These are phyloP conservation scores for Stercorarius parasiticus DNA, from an alignment of 2,113 vertebrate genomes.

Conservation along the genomic window DNA sequence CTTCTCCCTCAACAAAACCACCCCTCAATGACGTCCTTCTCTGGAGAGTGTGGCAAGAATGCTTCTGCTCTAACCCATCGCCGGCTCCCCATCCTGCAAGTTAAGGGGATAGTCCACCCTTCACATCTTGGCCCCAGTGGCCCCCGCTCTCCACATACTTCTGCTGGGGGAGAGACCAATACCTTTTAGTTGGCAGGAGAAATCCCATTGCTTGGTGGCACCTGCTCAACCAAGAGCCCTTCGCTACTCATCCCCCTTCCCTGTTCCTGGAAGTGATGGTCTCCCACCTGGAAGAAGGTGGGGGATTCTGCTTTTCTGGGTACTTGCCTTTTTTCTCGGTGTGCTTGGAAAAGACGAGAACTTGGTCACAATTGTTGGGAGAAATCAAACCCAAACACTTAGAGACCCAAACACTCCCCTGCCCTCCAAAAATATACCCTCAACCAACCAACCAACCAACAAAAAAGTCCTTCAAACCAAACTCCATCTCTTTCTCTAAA, in stretches of 20 bases:
- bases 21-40: background rate
- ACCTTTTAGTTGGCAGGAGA: background rate
- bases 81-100: background rate
- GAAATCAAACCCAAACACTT: slow-evolving; percentile 40
- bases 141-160: background rate
- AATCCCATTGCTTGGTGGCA: background rate
- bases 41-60: background rate
- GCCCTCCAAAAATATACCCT: background rate
- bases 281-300: background rate
- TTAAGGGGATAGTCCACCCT: background rate
- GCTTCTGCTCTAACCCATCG: background rate
- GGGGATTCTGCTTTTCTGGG: slow-evolving; percentile 4
- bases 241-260: background rate
- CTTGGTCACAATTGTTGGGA: slow-evolving; percentile 58
- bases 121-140: background rate
- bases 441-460: background rate
- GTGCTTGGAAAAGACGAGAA: slow-evolving; percentile 65
- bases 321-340: slow-evolving; percentile 57
- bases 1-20: background rate
- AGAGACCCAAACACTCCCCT: background rate
- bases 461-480: slow-evolving; percentile 52
- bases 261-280: background rate
- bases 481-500: slow-evolving; percentile 69
- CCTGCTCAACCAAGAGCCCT: background rate
- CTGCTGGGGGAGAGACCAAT: background rate